These are phyloP conservation scores for Hydrozoanthus gracilis DNA, from an alignment of 92 coral and sea anemone genomes.

Conservation along the genomic window DNA sequence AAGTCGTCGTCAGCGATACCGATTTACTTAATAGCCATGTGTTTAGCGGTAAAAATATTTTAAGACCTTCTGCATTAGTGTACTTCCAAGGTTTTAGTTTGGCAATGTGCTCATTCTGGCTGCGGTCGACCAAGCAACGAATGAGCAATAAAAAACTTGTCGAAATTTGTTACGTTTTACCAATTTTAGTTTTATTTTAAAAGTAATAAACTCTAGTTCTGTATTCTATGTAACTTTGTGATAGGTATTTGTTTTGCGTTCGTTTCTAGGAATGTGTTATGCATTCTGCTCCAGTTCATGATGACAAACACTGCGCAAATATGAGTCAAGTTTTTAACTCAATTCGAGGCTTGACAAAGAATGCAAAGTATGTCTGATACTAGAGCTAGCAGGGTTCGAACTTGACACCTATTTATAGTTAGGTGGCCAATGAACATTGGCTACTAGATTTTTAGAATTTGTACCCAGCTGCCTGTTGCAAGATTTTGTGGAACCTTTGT, in stretches of 20 bases:
- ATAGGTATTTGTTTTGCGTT: background rate
- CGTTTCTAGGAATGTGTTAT: background rate
- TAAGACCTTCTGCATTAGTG: background rate
- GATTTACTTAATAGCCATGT: background rate
- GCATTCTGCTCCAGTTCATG: constrained; percentile 78
- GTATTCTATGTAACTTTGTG: constrained; percentile 1
- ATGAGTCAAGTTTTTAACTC: constrained; percentile 56
- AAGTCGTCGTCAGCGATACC: constrained; percentile 22
- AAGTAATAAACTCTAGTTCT: background rate
- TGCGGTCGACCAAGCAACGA: background rate
- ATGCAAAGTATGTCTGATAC: constrained; percentile 30
- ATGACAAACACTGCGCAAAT: constrained; percentile 99
- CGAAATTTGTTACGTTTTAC: background rate
- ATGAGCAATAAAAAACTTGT: background rate
- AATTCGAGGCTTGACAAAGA: constrained; percentile 12
- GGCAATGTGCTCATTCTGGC: background rate
- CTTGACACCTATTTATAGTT: no score
- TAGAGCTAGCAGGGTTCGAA: background rate
- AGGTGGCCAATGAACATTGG: no score
- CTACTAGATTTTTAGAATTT: no score
- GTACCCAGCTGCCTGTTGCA: no score
- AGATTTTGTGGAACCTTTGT: no score
- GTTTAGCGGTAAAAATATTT: background rate
- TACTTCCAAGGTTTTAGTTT: background rate
- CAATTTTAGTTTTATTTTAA: background rate